Evolutionary conservation across 2,797 vertebrate genomes (phyloP).

Genomic region (Bryconaethiops microstoma): DNA sequence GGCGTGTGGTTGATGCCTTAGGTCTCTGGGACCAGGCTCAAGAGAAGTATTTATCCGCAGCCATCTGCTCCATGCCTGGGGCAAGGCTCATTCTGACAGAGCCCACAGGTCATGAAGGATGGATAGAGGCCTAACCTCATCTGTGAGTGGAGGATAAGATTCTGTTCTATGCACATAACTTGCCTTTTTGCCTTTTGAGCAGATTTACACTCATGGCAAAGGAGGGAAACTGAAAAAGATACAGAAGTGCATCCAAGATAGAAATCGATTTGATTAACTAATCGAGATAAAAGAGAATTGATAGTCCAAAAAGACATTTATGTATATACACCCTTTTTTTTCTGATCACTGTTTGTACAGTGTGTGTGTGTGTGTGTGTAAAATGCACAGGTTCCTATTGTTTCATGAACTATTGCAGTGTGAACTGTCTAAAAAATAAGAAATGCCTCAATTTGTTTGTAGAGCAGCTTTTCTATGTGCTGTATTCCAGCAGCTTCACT

Average conservation of each 20-base stretch:
- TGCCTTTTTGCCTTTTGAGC: conserved; percentile 11
- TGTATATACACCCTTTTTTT: neutral
- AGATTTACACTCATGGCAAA: neutral
- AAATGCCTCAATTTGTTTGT: no score
- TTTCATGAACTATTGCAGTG: no score
- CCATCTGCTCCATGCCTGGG: conserved; percentile 44
- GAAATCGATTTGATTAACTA: neutral
- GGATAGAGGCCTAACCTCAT: conserved; percentile 33
- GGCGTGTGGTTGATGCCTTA: conserved; percentile 7
- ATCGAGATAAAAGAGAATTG: conserved; percentile 8
- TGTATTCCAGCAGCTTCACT: no score
- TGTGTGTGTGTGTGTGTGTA: no score
- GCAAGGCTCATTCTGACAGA: conserved; percentile 35
- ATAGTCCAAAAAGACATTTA: neutral
- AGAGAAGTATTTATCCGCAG: conserved; percentile 33
- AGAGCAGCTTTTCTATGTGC: no score
- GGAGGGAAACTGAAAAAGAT: neutral
- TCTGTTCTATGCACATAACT: conserved; percentile 5
- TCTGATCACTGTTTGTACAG: no score
- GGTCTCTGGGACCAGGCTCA: conserved; percentile 32
- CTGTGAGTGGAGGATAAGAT: conserved; percentile 35
- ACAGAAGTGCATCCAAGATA: neutral
- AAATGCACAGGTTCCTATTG: no score
- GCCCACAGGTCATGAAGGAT: conserved; percentile 35
- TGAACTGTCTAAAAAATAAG: no score